A percentile compares a stretch with the other conserved stretches of the same genome.
Conservation (phyloP, 2,888 invertebrate species). For the Dyspetes luteomarginatus region DNA sequence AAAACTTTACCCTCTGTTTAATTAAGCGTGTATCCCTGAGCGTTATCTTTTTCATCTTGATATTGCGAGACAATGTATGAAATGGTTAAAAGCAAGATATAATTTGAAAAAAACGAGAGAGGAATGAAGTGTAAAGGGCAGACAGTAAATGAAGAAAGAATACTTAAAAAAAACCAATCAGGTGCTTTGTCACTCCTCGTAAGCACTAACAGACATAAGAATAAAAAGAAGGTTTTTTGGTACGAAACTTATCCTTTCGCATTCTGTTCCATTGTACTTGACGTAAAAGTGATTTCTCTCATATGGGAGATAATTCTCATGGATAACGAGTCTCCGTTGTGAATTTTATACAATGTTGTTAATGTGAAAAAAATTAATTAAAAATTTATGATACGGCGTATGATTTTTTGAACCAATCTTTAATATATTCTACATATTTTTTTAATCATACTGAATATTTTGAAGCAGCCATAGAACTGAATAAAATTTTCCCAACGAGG, state of each 20-base stretch:
- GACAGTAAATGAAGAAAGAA: slow-evolving; percentile 4
- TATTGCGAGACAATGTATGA: not conserved
- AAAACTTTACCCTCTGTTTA: slow-evolving; percentile 38
- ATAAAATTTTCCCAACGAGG: no score
- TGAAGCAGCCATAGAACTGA: no score
- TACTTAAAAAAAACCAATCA: not conserved
- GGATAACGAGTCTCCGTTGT: no score
- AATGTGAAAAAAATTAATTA: not conserved
- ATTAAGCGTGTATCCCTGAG: slow-evolving; percentile 59
- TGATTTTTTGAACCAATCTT: no score
- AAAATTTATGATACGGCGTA: no score
- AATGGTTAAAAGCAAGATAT: not conserved
- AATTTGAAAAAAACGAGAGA: not conserved
- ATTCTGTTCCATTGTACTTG: not conserved
- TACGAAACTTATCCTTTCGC: not conserved
- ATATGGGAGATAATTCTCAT: not conserved
- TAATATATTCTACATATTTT: no score
- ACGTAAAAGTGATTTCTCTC: not conserved
- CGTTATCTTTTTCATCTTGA: slow-evolving; percentile 14
- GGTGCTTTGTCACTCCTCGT: not conserved
- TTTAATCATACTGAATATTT: no score
- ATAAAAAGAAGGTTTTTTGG: not conserved
- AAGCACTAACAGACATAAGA: slow-evolving; percentile 2
- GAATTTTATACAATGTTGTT: no score
- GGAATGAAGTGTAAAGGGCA: slow-evolving; percentile 10